These are phyloP conservation scores for Halocynthia roretzi DNA, from an alignment of 23 tunicate genomes.

Conservation along the genomic window DNA sequence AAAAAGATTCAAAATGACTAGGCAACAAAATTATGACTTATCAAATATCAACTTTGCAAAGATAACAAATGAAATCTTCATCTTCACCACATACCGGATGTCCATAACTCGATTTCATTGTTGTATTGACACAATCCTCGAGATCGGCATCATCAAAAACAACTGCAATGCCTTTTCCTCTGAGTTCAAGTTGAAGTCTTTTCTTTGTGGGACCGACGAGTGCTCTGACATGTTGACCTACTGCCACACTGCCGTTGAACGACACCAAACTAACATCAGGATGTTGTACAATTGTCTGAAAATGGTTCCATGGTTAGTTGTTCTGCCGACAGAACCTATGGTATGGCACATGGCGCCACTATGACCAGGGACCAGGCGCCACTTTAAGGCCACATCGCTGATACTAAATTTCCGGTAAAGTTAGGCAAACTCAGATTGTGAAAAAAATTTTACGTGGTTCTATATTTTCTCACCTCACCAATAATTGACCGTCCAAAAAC, in stretches of 20 bases:
- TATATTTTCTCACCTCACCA: conserved; percentile 36
- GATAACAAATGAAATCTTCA: too few species aligned
- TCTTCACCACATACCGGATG: conserved; percentile 27
- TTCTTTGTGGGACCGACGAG: conserved; percentile 45
- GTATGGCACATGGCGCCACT: too few species aligned
- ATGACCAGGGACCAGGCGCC: too few species aligned
- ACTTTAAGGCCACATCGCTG: too few species aligned
- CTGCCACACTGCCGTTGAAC: conserved; percentile 76
- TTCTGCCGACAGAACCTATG: too few species aligned
- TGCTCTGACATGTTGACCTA: conserved; percentile 62
- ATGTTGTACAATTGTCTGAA: conserved; percentile 51
- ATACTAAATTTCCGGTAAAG: too few species aligned
- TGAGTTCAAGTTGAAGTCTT: conserved; percentile 62
- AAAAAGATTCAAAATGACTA: not conserved
- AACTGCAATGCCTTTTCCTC: conserved; percentile 83
- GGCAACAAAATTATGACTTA: not conserved
- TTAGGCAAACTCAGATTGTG: not conserved
- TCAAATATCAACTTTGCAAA: conserved; percentile 56
- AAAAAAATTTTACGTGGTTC: not conserved
- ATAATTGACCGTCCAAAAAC: conserved; percentile 67
- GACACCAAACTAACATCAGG: conserved; percentile 68
- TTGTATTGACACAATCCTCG: conserved; percentile 27
- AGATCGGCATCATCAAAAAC: conserved; percentile 74
- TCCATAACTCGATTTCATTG: conserved; percentile 60
- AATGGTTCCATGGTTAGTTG: not conserved